Evolutionary conservation across 2,888 invertebrate species (phyloP), one percentile per base, ranked within the genome.

Genomic region (Osmoderma eremita): DNA sequence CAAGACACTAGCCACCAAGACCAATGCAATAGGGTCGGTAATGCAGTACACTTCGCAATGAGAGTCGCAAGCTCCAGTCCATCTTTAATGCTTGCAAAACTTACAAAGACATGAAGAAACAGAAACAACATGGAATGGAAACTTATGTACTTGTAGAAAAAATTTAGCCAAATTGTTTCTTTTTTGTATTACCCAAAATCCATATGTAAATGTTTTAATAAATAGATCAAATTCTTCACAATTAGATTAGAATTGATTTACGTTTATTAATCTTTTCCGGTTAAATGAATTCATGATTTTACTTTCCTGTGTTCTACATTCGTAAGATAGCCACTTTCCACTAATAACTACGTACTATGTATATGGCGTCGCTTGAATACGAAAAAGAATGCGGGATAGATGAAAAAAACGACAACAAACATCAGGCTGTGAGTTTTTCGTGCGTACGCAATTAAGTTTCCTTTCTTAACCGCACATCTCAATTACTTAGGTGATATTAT

Each of bases 371-470:
- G 38, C 17, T 13, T 10, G n/a, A 36, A 42, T 15, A 20, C 17
- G 48, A 48, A n/a, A 20, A 48, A 48, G 41, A 56, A 45, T 30
- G 45, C 30, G 22, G 15, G 30, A 18, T 20, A 56, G 45, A 54
- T 38, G 4, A 20, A 36, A 54, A 42, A 53, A 65, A 20, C 17
- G 13, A 36, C 10, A n/a, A n/a, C n/a, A 56, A 17, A 24, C 20
- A n/a, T 24, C 15, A 12, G 20, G 50, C n/a, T 12, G 63, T 63
- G 70, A 69, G 71, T 71, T 69, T 72, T 73, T 72, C 74, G 71
- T 72, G 72, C 74, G 72, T 71, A 69, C 69, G 71, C 68, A 73
- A 74, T 71, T 71, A 54, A 13, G 63, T 67, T 67, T 67, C 65
- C 67, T 64, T 70, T 65, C 63, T 67, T 67, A 61, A 36, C 50